Evolutionary conservation across 23 tunicate genomes (phyloP).

Genomic region (Pegea sp.): DNA sequence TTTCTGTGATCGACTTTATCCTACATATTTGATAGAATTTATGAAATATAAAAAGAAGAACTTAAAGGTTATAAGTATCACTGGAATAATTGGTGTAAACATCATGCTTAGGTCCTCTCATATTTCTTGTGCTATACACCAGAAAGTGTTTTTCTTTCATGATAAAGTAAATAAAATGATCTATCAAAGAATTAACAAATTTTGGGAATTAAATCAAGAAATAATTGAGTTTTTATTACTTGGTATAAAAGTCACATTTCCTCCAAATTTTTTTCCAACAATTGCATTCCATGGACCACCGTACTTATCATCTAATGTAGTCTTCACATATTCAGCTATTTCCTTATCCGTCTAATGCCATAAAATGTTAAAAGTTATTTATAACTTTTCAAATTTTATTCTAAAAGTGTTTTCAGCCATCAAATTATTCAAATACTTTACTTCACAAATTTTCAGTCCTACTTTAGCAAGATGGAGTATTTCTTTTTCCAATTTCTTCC

Average conservation of each 20-base stretch:
- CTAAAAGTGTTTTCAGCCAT: background rate
- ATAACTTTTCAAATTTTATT: background rate
- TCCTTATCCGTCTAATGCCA: constrained; percentile 53
- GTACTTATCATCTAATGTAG: constrained; percentile 41
- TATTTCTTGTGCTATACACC: constrained; percentile 63
- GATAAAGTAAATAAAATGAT: constrained; percentile 61
- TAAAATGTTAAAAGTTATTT: background rate
- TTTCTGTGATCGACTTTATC: too few species aligned
- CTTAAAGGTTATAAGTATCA: too few species aligned
- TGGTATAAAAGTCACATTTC: constrained; percentile 42
- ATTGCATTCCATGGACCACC: constrained; percentile 80
- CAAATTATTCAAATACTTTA: background rate
- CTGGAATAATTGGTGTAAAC: too few species aligned
- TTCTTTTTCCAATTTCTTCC: constrained; percentile 5
- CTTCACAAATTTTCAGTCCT: constrained; percentile 17
- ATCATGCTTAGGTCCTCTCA: constrained; percentile 25
- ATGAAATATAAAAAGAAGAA: too few species aligned
- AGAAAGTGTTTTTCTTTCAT: constrained; percentile 16
- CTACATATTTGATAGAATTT: too few species aligned
- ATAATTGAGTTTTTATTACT: constrained; percentile 6
- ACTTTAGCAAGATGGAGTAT: constrained; percentile 10
- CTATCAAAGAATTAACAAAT: constrained; percentile 6
- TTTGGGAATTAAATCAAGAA: background rate
- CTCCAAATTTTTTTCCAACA: constrained; percentile 72
- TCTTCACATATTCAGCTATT: constrained; percentile 37